phyloP scores from a whole-genome alignment of 2,888 invertebrate genomes.

The Leptogaster cylindrica region DNA sequence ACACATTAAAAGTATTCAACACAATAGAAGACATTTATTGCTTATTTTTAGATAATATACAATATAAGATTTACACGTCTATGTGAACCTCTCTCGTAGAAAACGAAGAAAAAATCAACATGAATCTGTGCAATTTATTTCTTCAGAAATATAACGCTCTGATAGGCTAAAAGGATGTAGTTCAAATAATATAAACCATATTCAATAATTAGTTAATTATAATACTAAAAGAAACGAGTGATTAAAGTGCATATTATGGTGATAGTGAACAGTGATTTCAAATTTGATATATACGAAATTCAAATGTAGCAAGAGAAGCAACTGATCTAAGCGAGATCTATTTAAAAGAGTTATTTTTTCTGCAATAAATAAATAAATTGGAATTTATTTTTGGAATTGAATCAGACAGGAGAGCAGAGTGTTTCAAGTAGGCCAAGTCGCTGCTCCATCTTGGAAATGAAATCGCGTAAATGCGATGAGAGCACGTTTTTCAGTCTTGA shows the following conservation, averaged over 20 bases:
- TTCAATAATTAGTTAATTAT: too few relatives aligned
- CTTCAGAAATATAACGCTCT: too few relatives aligned
- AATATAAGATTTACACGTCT: slow-evolving; percentile 36
- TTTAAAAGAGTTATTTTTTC: slow-evolving; percentile 6
- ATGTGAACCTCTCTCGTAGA: slow-evolving; percentile 14
- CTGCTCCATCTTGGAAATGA: slow-evolving; percentile 37
- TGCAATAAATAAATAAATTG: slow-evolving; percentile 21
- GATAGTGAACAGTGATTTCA: too few relatives aligned
- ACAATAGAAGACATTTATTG: background rate
- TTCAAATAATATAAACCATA: too few relatives aligned
- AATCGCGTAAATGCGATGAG: slow-evolving; percentile 22
- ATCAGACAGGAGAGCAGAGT: slow-evolving; percentile 2
- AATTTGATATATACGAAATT: too few relatives aligned
- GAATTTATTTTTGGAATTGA: slow-evolving; percentile 42
- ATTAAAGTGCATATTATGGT: too few relatives aligned
- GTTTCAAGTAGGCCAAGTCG: background rate
- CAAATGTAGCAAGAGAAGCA: background rate
- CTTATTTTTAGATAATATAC: slow-evolving; percentile 36
- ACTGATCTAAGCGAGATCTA: background rate
- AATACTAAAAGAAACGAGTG: too few relatives aligned
- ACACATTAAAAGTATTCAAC: background rate
- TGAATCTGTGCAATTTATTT: too few relatives aligned
- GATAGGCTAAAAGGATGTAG: too few relatives aligned
- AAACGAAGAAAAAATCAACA: too few relatives aligned
- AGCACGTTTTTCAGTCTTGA: slow-evolving; percentile 30